These are phyloP conservation scores for Rhinopomastus cyanomelas DNA, from an alignment of 2,113 vertebrate species.

Conservation along the genomic window DNA sequence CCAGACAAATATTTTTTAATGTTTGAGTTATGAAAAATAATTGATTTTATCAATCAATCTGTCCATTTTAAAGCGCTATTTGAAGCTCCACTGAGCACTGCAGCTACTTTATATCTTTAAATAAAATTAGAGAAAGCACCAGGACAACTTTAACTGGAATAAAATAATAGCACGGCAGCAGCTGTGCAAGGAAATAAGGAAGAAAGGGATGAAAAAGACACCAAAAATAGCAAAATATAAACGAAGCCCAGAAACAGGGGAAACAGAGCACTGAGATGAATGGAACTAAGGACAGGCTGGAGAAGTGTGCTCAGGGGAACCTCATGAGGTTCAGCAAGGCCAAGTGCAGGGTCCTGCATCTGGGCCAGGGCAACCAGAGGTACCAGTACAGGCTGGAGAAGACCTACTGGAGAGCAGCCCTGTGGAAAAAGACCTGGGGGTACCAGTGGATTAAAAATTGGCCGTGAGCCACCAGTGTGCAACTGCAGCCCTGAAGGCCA, in stretches of 20 bases:
- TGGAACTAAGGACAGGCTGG: no score
- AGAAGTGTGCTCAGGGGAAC: no score
- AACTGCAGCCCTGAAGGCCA: no score
- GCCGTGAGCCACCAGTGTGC: no score
- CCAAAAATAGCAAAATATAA: conserved; percentile 10
- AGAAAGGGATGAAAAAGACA: not conserved
- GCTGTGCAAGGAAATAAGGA: not conserved
- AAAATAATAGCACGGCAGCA: not conserved
- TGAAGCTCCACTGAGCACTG: not conserved
- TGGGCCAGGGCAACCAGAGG: no score
- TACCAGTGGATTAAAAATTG: no score
- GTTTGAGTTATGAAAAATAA: not conserved
- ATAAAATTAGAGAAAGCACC: not conserved
- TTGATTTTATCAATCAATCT: not conserved
- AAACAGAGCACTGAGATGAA: not conserved
- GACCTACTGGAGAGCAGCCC: no score
- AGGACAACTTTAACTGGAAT: not conserved
- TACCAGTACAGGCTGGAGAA: no score
- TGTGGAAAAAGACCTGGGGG: no score
- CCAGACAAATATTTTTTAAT: not conserved
- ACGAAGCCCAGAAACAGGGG: conserved; percentile 5
- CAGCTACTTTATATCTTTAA: not conserved
- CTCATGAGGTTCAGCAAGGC: no score
- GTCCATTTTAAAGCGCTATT: not conserved
- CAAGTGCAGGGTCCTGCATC: no score